Evolutionary conservation across 1,140 invertebrate genomes (phyloP).

Genomic region (Psilanteris sp.): DNA sequence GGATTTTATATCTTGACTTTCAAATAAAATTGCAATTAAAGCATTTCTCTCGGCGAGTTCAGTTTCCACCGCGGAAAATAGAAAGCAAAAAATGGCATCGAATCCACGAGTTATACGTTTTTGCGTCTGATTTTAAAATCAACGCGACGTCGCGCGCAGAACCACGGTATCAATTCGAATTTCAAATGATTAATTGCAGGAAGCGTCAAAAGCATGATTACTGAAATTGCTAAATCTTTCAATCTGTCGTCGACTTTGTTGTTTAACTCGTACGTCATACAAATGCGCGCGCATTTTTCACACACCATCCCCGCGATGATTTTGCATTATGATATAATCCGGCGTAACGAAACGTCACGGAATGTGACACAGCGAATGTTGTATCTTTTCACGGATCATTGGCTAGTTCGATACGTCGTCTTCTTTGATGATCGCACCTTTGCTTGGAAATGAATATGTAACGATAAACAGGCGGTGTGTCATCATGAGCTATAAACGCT

Average conservation of each 20-base stretch:
- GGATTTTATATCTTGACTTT: conserved; percentile 18
- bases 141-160: too few species aligned
- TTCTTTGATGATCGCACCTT: too few species aligned
- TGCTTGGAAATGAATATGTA: too few species aligned
- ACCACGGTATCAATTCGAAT: conserved; percentile 4
- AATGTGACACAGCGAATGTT: conserved; percentile 13
- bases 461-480: background rate
- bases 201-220: conserved; percentile 28
- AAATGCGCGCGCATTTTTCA: conserved; percentile 1
- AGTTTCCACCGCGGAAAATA: background rate
- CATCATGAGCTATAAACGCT: conserved; percentile 9
- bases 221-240: conserved; percentile 27
- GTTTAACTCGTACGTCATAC: conserved; percentile 28
- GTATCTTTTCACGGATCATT: too few species aligned
- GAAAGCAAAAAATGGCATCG: too few species aligned
- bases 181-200: conserved; percentile 28
- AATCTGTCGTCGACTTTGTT: conserved; percentile 38
- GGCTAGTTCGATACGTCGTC: too few species aligned
- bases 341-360: background rate
- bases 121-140: too few species aligned
- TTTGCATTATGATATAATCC: conserved; percentile 27
- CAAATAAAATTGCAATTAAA: conserved; percentile 1
- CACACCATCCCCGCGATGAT: conserved; percentile 32
- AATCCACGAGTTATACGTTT: too few species aligned
- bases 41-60: conserved; percentile 3